Evolutionary conservation across 2,797 vertebrate species (phyloP).

Genomic region (Scleropages formosus): DNA sequence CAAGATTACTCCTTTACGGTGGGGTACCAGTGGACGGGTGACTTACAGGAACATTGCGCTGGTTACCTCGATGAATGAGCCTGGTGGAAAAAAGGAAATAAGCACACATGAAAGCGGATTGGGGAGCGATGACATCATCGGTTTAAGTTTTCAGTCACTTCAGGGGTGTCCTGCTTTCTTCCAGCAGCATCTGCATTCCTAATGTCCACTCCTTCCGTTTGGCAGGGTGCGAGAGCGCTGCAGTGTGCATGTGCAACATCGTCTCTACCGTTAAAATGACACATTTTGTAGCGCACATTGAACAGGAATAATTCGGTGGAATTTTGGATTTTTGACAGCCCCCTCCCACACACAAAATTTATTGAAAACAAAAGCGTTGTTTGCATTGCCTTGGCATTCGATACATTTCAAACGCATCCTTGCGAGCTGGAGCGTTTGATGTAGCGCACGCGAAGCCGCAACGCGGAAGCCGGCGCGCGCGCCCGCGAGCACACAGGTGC

Average conservation of each 20-base stretch:
- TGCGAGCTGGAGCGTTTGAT: not conserved
- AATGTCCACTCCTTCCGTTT: not conserved
- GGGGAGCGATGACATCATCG: constrained; percentile 24
- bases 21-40: no score
- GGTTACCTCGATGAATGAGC: not conserved
- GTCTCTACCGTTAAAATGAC: not conserved
- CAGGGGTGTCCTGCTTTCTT: not conserved
- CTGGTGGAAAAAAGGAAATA: constrained; percentile 3
- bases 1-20: no score
- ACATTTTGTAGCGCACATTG: not conserved
- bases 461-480: not conserved
- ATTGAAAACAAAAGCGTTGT: not conserved
- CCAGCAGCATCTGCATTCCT: not conserved
- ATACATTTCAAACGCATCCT: not conserved
- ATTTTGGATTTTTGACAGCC: not conserved
- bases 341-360: constrained; percentile 10
- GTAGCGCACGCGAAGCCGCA: no score
- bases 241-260: no score
- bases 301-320: not conserved
- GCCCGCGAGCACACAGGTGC: not conserved
- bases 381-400: not conserved
- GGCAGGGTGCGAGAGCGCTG: not conserved
- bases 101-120: constrained; percentile 21
- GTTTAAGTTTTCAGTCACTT: constrained; percentile 19
- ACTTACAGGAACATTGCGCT: no score